phyloP scores from a whole-genome alignment of 2,113 vertebrate species.

The Puma concolor region DNA sequence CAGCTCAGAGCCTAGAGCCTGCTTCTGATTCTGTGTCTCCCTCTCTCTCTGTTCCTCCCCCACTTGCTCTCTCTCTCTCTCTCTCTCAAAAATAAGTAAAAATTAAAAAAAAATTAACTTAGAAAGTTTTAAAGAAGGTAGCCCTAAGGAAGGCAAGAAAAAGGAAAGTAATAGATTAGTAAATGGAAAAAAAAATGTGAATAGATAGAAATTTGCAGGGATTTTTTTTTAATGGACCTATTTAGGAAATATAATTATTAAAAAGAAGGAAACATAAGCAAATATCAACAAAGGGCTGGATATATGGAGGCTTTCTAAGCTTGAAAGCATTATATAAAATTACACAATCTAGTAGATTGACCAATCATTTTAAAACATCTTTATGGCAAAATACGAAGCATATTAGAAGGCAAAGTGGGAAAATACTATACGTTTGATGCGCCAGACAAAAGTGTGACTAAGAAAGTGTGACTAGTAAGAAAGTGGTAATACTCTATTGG shows the following conservation, averaged over 20 bases:
- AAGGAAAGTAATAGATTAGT: not conserved
- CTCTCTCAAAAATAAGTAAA: too few species aligned
- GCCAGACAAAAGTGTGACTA: not conserved
- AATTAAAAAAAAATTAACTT: not conserved
- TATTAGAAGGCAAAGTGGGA: not conserved
- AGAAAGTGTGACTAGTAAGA: not conserved
- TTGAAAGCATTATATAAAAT: not conserved
- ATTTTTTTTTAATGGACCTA: not conserved
- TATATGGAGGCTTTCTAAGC: not conserved
- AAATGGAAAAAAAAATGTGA: not conserved
- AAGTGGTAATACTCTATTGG: not conserved
- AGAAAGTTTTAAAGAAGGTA: not conserved
- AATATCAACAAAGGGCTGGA: not conserved
- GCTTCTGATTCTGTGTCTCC: too few species aligned
- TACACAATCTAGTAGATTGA: not conserved
- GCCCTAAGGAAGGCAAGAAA: not conserved
- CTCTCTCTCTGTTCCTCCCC: too few species aligned
- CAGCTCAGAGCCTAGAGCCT: too few species aligned
- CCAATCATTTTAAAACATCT: not conserved
- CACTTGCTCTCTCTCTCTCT: too few species aligned
- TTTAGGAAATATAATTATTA: not conserved
- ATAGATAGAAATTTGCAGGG: not conserved
- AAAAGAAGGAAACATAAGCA: not conserved
- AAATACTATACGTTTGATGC: not conserved
- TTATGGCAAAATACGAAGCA: not conserved